phyloP scores from a whole-genome alignment of 2,113 vertebrate genomes.

The Chlamydotis undulata region DNA sequence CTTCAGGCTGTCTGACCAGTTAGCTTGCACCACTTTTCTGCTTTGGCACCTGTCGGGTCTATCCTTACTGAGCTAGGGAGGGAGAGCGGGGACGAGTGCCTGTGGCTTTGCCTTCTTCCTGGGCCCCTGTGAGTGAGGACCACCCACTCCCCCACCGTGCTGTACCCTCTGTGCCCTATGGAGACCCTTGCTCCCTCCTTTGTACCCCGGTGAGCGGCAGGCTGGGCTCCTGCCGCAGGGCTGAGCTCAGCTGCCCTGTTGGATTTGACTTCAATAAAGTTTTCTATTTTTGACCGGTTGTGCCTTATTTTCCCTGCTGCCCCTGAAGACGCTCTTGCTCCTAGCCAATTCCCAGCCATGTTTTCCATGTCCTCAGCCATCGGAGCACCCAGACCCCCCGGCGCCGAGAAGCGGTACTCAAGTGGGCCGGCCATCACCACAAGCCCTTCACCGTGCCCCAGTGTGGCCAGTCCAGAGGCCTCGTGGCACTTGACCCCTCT shows the following conservation, averaged over 20 bases:
- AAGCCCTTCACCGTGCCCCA: neutral
- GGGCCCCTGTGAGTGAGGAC: neutral
- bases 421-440: fast-evolving
- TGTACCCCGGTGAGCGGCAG: constrained; percentile 15
- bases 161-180: neutral
- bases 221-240: constrained; percentile 42
- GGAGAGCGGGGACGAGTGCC: neutral
- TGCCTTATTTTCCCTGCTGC: constrained; percentile 75
- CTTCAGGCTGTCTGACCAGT: neutral
- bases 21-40: constrained; percentile 31
- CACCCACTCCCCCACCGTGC: neutral
- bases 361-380: neutral
- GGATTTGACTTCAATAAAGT: constrained; percentile 77
- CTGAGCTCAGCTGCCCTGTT: constrained; percentile 48
- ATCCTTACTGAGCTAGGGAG: constrained; percentile 20
- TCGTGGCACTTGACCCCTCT: neutral
- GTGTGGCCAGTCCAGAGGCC: fast-evolving
- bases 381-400: neutral
- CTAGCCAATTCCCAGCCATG: neutral
- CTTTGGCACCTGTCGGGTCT: constrained; percentile 45
- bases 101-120: constrained; percentile 10
- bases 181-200: neutral
- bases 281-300: constrained; percentile 77
- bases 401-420: neutral
- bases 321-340: constrained; percentile 28